Conservation (phyloP, 2,113 vertebrate genomes). For the Seriola rivoliana region DNA sequence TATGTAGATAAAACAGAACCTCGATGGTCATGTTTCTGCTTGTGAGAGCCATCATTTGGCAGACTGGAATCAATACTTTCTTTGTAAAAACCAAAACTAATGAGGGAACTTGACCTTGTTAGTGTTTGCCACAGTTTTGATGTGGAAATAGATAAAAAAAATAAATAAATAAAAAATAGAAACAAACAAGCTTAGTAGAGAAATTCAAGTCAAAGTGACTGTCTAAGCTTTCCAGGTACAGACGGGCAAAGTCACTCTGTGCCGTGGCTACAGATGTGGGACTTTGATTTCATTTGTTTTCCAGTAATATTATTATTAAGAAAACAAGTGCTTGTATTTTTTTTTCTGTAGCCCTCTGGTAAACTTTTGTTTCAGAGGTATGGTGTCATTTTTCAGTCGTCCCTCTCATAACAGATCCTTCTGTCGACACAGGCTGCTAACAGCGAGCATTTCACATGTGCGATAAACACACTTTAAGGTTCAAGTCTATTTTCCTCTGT, state of each 20-base stretch:
- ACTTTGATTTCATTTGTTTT: not conserved
- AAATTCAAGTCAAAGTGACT: not conserved
- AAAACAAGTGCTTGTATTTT: not conserved
- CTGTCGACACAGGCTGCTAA: no score
- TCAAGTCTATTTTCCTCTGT: no score
- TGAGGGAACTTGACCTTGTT: conserved; percentile 15
- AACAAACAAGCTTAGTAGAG: no score
- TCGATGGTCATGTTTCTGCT: conserved; percentile 16
- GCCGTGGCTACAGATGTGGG: not conserved
- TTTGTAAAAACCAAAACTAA: conserved; percentile 34
- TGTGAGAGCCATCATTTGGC: conserved; percentile 29
- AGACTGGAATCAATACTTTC: conserved; percentile 16
- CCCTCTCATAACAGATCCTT: not conserved
- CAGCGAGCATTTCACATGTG: no score
- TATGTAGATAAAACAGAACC: conserved; percentile 10
- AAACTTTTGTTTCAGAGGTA: no score
- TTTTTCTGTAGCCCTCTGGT: not conserved
- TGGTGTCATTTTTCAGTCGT: not conserved
- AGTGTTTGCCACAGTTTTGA: not conserved
- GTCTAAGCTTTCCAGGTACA: not conserved
- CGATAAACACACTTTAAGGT: no score
- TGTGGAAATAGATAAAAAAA: not conserved
- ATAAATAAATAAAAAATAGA: no score
- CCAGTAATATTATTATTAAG: not conserved
- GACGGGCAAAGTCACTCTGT: not conserved